Evolutionary conservation across 2,888 invertebrate species (phyloP).

Genomic region (Stictocephala bisonia): DNA sequence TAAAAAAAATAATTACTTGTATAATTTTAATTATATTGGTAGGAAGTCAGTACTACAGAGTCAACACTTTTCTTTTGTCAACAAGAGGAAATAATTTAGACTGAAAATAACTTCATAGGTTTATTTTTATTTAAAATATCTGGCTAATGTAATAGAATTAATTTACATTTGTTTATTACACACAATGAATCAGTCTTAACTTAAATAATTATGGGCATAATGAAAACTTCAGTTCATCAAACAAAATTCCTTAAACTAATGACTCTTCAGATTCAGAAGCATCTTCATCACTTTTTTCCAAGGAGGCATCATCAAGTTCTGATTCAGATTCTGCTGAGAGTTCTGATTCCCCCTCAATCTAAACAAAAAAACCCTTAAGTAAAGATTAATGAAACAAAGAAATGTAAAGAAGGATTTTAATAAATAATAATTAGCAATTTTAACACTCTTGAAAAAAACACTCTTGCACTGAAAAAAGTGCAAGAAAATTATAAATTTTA

Average conservation of each 20-base stretch:
- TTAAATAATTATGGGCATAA: constrained; percentile 29
- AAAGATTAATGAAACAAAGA: constrained; percentile 24
- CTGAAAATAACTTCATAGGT: constrained; percentile 16
- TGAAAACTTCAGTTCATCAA: constrained; percentile 14
- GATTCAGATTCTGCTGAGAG: constrained; percentile 32
- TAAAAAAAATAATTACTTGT: constrained; percentile 15
- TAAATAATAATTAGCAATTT: constrained; percentile 9
- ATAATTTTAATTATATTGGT: constrained; percentile 22
- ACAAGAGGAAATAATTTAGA: constrained; percentile 30
- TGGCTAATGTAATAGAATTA: constrained; percentile 18
- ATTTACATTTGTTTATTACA: constrained; percentile 7
- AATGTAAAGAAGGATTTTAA: constrained; percentile 31
- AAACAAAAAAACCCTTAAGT: constrained; percentile 12
- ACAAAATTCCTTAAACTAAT: constrained; percentile 26
- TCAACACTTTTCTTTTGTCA: too few relatives aligned
- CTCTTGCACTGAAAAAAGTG: constrained; percentile 11
- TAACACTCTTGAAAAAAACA: constrained; percentile 14
- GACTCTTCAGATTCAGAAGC: constrained; percentile 38
- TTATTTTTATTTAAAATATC: constrained; percentile 8
- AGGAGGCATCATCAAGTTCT: constrained; percentile 24
- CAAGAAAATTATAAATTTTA: constrained; percentile 17
- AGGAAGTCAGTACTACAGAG: constrained; percentile 7
- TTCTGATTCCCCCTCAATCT: constrained; percentile 27
- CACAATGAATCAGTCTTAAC: constrained; percentile 26
- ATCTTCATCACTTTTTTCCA: constrained; percentile 35